phyloP scores from a whole-genome alignment of 2,888 invertebrate genomes.

The Melanostoma scalare region DNA sequence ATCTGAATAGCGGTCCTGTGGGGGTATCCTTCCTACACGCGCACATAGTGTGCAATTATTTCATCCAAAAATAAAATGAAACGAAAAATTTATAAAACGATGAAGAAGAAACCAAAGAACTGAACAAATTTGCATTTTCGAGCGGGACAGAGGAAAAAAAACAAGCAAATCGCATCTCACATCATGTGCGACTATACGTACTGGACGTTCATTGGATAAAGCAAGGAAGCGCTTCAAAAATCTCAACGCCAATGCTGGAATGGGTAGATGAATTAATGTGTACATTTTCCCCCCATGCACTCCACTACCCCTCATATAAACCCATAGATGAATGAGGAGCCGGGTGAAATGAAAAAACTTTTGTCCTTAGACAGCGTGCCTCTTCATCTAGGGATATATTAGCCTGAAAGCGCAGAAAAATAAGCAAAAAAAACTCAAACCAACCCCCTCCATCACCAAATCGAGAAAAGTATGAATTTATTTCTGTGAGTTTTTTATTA shows the following conservation, averaged over 20 bases:
- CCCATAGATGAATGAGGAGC: conserved; percentile 28
- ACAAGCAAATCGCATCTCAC: conserved; percentile 34
- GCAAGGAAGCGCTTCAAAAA: conserved; percentile 50
- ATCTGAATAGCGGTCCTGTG: background rate
- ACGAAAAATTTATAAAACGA: conserved; percentile 11
- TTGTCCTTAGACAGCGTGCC: conserved; percentile 66
- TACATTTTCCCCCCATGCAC: conserved; percentile 14
- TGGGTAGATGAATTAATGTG: conserved; percentile 63
- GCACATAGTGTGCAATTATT: conserved; percentile 1
- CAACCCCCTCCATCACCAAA: too few relatives aligned
- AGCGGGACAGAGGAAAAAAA: conserved; percentile 35
- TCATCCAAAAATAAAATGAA: conserved; percentile 10
- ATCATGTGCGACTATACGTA: conserved; percentile 31
- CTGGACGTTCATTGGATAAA: conserved; percentile 35
- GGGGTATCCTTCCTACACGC: background rate
- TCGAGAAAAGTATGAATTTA: conserved; percentile 9
- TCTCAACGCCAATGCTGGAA: conserved; percentile 25
- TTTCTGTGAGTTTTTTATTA: conserved; percentile 52
- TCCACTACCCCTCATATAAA: background rate
- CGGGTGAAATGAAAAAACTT: conserved; percentile 67
- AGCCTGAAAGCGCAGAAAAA: conserved; percentile 8
- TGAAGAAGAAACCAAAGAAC: conserved; percentile 35
- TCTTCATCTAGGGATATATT: conserved; percentile 56
- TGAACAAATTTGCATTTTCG: conserved; percentile 65
- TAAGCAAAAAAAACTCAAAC: conserved; percentile 1